Evolutionary conservation across 2,888 invertebrate species (phyloP), one percentile per base, ranked within the genome.

Genomic region (Hipparchia sbordonii): DNA sequence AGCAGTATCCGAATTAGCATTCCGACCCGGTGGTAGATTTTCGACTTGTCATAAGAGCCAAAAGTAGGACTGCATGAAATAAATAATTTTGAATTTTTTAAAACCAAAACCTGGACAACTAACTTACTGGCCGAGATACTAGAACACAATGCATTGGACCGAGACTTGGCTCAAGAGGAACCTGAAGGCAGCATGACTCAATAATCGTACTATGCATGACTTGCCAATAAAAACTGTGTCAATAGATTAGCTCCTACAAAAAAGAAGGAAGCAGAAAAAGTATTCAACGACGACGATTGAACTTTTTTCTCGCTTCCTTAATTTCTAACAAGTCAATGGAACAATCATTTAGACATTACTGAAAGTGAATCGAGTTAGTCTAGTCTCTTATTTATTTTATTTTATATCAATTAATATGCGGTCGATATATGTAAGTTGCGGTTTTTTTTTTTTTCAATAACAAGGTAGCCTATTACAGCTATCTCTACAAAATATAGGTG

Each of bases 251-350:
- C 6, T 7, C n/a, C 6, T n/a, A 56, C 13, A 56, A 56, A 56
- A 56, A 56, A 56, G 7, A 13, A 56, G 56, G 56, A 56, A 56
- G 56, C 56, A 56, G 56, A 56, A 56, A 56, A 56, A 56, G 56
- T 56, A 56, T 10, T 51, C 51, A 9, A 9, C 51, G 3, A 10
- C 23, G 23, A 23, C 23, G 23, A 23, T 23, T 51, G 8, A 56
- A 13, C 56, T 54, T 54, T 54, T 54, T 54, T 56, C 56, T 13
- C 10, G 52, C 13, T 56, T 56, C 13, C 13, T 12, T 12, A 6
- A n/a, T 5, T 56, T 1, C n/a, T n/a, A 56, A 13, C 56, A n/a
- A 56, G 13, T n/a, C 6, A 56, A 56, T 56, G 56, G n/a, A 13
- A 13, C n/a, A 56, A 56, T 13, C 56, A 56, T 56, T 56, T 56